Evolutionary conservation across 2,113 vertebrate species (phyloP).

Genomic region (Peromyscus californicus): DNA sequence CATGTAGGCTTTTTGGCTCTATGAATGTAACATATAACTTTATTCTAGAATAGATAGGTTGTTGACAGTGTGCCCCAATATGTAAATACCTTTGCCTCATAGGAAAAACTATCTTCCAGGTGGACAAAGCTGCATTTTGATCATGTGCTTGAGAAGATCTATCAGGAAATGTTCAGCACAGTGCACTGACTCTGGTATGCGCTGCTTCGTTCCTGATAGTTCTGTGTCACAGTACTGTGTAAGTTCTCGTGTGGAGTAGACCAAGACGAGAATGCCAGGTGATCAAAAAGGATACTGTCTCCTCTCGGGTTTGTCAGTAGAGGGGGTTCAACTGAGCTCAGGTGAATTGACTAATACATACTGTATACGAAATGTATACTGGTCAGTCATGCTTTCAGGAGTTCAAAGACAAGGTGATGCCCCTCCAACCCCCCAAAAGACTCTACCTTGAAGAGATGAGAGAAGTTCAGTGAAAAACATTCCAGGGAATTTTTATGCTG

Average conservation of each 20-base stretch:
- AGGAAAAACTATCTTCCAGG: background rate
- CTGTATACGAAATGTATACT: background rate
- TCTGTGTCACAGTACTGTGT: background rate
- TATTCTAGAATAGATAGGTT: constrained; percentile 32
- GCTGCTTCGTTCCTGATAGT: background rate
- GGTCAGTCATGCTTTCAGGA: background rate
- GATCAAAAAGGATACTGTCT: background rate
- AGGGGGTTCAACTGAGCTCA: background rate
- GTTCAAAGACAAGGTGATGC: background rate
- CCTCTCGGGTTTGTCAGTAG: background rate
- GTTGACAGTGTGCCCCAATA: background rate
- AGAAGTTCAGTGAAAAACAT: background rate
- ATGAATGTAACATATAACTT: background rate
- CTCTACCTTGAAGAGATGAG: background rate
- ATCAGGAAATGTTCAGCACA: background rate
- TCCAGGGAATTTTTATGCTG: background rate
- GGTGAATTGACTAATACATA: background rate
- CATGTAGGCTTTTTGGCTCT: background rate
- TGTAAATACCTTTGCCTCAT: background rate
- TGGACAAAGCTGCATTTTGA: background rate
- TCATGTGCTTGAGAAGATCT: constrained; percentile 9
- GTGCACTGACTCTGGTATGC: background rate
- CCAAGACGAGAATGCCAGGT: background rate
- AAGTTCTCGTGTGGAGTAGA: fast-evolving
- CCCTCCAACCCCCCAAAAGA: background rate